Percentiles rank a stretch among this genome's conserved stretches.
Conservation (phyloP, 2,113 vertebrate genomes). For the Oncorhynchus clarkii region DNA sequence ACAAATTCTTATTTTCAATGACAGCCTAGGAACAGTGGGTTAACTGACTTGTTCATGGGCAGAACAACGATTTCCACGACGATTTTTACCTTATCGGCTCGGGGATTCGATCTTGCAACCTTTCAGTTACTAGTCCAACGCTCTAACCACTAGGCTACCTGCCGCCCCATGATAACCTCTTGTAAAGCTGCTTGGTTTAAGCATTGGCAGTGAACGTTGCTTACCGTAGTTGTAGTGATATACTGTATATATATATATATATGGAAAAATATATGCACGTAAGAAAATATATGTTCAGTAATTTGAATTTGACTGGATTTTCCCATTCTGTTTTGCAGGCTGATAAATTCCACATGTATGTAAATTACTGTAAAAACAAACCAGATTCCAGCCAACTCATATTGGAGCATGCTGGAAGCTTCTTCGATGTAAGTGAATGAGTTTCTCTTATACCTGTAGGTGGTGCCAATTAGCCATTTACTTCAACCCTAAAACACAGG, state of each 20-base stretch:
- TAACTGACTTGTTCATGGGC: too few species aligned
- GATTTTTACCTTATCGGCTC: too few species aligned
- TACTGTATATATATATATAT: too few species aligned
- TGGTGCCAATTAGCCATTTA: conserved; percentile 28
- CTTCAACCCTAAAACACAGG: neutral
- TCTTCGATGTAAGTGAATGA: conserved; percentile 90
- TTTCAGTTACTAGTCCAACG: too few species aligned
- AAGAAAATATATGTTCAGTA: neutral
- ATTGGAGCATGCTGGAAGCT: conserved; percentile 90
- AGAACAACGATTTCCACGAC: too few species aligned
- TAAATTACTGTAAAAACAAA: conserved; percentile 99
- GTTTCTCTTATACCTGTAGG: conserved; percentile 32
- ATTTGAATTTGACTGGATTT: neutral
- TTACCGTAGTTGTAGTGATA: neutral
- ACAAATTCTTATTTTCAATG: too few species aligned
- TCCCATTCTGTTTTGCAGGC: conserved; percentile 77
- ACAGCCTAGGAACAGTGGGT: too few species aligned
- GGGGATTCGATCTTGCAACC: too few species aligned
- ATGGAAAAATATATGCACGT: neutral
- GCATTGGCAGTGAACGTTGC: neutral
- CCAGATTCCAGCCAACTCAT: conserved; percentile 97
- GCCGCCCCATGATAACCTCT: neutral
- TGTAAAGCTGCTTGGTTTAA: neutral
- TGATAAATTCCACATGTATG: conserved; percentile 99
- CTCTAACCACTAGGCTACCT: too few species aligned